Conservation (phyloP, 2,797 vertebrate species). For the Poeciliopsis paucimaculata region DNA sequence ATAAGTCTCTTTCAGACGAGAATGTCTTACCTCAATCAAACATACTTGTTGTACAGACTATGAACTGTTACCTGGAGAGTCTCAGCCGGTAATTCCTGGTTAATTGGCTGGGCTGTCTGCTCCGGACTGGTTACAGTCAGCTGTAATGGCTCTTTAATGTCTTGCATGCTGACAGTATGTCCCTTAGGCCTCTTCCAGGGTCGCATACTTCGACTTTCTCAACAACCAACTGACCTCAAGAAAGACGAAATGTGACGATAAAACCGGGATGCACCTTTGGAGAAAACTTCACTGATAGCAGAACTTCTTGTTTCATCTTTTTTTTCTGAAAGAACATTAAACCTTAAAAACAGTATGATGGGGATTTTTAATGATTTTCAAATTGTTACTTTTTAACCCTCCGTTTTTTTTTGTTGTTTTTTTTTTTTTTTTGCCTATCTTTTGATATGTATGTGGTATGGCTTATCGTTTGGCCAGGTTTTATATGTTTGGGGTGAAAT, state of each 20-base stretch:
- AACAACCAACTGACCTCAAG: neutral
- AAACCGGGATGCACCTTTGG: neutral
- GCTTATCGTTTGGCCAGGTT: neutral
- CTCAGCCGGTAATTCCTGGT: neutral
- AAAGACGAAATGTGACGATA: neutral
- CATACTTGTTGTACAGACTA: neutral
- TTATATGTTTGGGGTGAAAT: neutral
- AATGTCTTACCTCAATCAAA: too few species aligned
- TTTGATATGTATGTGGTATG: neutral
- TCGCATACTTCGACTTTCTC: neutral
- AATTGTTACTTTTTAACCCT: neutral
- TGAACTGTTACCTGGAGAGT: neutral
- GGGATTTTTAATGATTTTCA: neutral
- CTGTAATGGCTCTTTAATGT: neutral
- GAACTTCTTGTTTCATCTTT: neutral
- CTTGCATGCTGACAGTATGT: neutral
- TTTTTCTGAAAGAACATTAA: neutral
- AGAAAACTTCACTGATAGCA: neutral
- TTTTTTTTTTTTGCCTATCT: neutral
- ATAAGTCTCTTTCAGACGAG: too few species aligned
- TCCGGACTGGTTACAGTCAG: neutral
- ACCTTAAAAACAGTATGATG: neutral
- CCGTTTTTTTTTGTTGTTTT: neutral
- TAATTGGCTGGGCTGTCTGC: neutral
- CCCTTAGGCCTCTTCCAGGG: neutral